Conservation (phyloP, 2,113 vertebrate species). For the Todiramphus saurophagus region DNA sequence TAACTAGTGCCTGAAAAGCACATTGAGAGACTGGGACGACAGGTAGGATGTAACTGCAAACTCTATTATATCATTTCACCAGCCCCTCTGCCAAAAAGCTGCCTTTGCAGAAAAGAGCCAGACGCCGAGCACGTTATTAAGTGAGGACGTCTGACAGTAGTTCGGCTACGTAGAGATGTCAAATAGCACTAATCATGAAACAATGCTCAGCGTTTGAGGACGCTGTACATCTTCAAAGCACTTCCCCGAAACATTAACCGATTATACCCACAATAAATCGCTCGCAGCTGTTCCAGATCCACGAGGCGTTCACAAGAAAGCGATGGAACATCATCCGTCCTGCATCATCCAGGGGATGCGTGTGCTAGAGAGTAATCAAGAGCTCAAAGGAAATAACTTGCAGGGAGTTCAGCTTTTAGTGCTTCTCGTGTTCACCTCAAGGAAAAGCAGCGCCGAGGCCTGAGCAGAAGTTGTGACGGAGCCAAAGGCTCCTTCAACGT, state of each 20-base stretch:
- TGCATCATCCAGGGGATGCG: background rate
- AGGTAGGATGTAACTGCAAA: background rate
- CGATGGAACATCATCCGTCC: constrained; percentile 20
- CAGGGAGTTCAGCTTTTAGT: background rate
- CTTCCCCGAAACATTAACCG: constrained; percentile 22
- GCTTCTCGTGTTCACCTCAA: background rate
- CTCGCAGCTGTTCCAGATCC: constrained; percentile 8
- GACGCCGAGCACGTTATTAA: background rate
- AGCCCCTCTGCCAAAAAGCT: background rate
- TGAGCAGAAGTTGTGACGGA: background rate
- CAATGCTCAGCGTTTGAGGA: background rate
- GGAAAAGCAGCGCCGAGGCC: background rate
- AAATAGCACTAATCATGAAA: constrained; percentile 30
- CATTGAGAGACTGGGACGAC: background rate
- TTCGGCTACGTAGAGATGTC: constrained; percentile 26
- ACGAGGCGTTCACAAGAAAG: background rate
- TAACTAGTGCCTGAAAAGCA: background rate
- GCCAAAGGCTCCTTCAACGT: background rate
- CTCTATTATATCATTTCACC: background rate
- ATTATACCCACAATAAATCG: constrained; percentile 29
- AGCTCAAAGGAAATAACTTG: constrained; percentile 27
- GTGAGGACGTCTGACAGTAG: constrained; percentile 40
- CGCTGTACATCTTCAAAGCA: constrained; percentile 39
- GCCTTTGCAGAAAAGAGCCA: constrained; percentile 44
- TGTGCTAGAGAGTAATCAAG: background rate